Evolutionary conservation across 2,797 vertebrate species (phyloP).

Genomic region (Acropternis orthonyx): DNA sequence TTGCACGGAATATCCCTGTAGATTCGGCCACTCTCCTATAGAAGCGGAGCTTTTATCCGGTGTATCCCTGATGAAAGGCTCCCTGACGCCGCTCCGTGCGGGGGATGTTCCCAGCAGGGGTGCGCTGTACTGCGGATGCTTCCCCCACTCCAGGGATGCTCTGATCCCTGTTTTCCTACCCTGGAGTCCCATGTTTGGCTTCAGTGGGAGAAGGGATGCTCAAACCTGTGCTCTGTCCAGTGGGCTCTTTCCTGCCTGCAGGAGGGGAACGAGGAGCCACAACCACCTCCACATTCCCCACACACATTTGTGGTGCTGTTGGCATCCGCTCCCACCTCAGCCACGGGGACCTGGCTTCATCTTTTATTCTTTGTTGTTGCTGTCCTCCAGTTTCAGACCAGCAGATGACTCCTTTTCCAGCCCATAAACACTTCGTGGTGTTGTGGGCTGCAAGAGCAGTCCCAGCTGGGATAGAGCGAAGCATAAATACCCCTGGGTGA

Average conservation of each 20-base stretch:
- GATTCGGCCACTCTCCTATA: conserved; percentile 31
- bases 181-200: background rate
- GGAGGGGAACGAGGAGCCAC: background rate
- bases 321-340: background rate
- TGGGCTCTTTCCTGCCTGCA: background rate
- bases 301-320: background rate
- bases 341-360: background rate
- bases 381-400: background rate
- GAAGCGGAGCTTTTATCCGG: conserved; percentile 4
- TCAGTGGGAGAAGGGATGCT: background rate
- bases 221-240: background rate
- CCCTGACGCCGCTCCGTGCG: accelerated
- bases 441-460: background rate
- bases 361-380: background rate
- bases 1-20: conserved; percentile 60
- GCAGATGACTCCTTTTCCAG: background rate
- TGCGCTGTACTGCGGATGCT: accelerated
- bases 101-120: accelerated
- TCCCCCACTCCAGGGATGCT: background rate
- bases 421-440: accelerated
- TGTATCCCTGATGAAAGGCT: conserved; percentile 32
- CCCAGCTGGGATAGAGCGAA: background rate
- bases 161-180: background rate
- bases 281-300: background rate
- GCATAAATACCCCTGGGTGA: background rate